phyloP scores from a whole-genome alignment of 2,888 invertebrate species.

The Eutolmus rufibarbis region DNA sequence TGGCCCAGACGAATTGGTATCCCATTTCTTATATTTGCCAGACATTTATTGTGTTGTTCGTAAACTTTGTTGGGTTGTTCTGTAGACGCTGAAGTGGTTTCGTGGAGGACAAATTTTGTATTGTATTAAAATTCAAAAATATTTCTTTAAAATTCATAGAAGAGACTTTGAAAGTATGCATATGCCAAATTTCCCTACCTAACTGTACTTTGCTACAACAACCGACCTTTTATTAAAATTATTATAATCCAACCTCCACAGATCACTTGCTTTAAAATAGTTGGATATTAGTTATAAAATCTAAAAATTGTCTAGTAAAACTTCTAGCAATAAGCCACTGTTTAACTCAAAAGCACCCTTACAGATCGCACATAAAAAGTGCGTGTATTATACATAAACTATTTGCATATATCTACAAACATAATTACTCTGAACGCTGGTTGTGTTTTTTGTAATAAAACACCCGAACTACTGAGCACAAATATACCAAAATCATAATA shows the following conservation, averaged over 20 bases:
- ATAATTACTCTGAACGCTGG: neutral
- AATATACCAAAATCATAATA: neutral
- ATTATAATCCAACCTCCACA: neutral
- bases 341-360: neutral
- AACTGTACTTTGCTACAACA: too few relatives aligned
- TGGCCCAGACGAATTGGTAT: neutral
- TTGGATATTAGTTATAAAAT: neutral
- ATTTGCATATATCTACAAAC: neutral
- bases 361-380: neutral
- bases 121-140: neutral
- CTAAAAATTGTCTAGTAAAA: neutral
- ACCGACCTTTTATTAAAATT: neutral
- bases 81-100: neutral
- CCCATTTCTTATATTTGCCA: neutral
- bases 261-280: neutral
- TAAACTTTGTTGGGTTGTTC: neutral
- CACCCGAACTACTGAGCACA: neutral
- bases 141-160: neutral
- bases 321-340: neutral
- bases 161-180: neutral
- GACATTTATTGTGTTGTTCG: conserved; percentile 5
- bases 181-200: too few relatives aligned
- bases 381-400: neutral
- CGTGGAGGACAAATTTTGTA: neutral
- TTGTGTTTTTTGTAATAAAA: neutral